phyloP scores from a whole-genome alignment of 1,140 invertebrate species.

The Aphaenogaster rudis region DNA sequence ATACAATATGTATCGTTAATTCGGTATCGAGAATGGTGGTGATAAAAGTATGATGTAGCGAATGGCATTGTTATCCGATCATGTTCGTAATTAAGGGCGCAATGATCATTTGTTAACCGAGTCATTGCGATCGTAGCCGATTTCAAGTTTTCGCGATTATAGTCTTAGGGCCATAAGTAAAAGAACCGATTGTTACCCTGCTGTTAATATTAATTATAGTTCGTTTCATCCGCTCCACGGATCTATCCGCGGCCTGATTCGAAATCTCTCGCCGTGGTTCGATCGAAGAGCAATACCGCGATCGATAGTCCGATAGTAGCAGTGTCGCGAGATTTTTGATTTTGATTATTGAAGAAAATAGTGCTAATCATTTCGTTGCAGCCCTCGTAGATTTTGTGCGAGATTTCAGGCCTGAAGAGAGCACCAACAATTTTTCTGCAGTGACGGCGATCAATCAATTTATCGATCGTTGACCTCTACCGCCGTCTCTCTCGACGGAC shows the following conservation, averaged over 20 bases:
- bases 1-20: not conserved
- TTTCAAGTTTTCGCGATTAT: constrained; percentile 67
- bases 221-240: not conserved
- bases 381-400: constrained; percentile 2
- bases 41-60: constrained; percentile 38
- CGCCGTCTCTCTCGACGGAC: not conserved
- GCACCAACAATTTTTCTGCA: constrained; percentile 7
- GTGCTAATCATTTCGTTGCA: not conserved
- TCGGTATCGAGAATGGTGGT: not conserved
- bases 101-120: constrained; percentile 62
- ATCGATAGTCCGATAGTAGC: constrained; percentile 10
- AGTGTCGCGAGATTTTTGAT: not conserved
- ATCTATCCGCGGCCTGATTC: not conserved
- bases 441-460: not conserved
- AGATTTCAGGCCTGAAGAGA: constrained; percentile 34
- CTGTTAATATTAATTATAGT: constrained; percentile 69
- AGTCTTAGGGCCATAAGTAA: constrained; percentile 68
- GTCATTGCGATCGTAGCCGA: constrained; percentile 64
- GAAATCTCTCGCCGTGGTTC: not conserved
- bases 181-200: constrained; percentile 70
- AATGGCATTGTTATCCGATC: constrained; percentile 67
- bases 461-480: not conserved
- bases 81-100: constrained; percentile 52
- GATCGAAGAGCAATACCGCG: not conserved
- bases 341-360: constrained; percentile 31